phyloP scores from a whole-genome alignment of 2,888 invertebrate species.

The Nomada fucata region DNA sequence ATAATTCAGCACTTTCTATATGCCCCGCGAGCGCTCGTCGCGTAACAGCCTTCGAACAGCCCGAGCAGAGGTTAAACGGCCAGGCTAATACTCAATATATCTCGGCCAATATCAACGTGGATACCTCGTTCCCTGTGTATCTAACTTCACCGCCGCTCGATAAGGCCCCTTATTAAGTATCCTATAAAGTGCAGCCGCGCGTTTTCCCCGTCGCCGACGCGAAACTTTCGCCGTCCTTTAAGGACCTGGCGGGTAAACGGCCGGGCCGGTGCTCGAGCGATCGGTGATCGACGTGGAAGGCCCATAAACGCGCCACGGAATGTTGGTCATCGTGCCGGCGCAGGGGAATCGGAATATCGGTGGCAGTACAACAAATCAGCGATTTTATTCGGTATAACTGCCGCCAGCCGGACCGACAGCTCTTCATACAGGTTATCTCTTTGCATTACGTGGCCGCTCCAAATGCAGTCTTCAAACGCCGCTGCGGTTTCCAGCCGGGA shows the following conservation, averaged over 20 bases:
- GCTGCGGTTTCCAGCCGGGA: constrained; percentile 70
- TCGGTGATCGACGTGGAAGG: constrained; percentile 70
- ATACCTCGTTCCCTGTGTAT: constrained; percentile 68
- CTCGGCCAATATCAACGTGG: constrained; percentile 64
- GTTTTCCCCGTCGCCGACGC: constrained; percentile 59
- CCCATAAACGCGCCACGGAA: constrained; percentile 69
- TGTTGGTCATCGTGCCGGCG: constrained; percentile 69
- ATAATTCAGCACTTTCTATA: constrained; percentile 34
- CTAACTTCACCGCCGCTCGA: constrained; percentile 70
- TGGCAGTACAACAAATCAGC: constrained; percentile 79
- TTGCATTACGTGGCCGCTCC: constrained; percentile 79
- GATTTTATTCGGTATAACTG: constrained; percentile 80
- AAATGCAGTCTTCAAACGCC: constrained; percentile 81
- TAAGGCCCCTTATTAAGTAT: constrained; percentile 70
- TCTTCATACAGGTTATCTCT: constrained; percentile 81
- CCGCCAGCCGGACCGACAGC: constrained; percentile 76
- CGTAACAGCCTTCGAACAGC: constrained; percentile 49
- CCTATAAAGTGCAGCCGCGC: constrained; percentile 61
- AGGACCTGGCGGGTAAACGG: constrained; percentile 33
- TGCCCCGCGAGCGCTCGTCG: constrained; percentile 6
- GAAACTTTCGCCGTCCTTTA: constrained; percentile 46
- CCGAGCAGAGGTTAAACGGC: constrained; percentile 55
- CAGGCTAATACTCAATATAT: constrained; percentile 60
- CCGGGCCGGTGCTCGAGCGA: constrained; percentile 33
- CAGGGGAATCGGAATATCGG: constrained; percentile 70